Evolutionary conservation across 2,888 invertebrate species (phyloP), one percentile per base, ranked within the genome.

Genomic region (Chironomus tentans): DNA sequence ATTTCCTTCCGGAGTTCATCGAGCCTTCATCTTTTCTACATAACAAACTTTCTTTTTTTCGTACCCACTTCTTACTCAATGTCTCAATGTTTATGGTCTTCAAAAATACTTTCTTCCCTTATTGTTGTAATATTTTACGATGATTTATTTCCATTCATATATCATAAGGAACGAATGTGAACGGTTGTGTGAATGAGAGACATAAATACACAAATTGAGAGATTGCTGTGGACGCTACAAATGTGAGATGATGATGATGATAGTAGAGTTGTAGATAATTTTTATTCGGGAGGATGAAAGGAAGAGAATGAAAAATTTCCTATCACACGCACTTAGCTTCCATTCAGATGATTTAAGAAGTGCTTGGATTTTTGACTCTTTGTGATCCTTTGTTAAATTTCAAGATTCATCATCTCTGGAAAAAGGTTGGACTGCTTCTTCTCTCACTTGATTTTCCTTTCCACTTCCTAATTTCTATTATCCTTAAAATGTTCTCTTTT

Each of bases 1-100:
- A 73, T 73, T 73, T 73, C 72, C 72, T 73, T 73, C 72, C 38
- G 72, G 24, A 18, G 22, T 21, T 65, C 24, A 24, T 65, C 21
- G n/a, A 24, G n/a, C 65, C n/a, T 65, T 21, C 13, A 13, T 22
- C 24, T 7, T 65, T 65, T 21, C n/a, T 13, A 13, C 22, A 65
- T 50, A 28, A 28, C 28, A 50, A 15, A 2, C 1, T 50, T 62
- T 15, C 18, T 18, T 13, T 65, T 65, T 22, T 65, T 24, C 15
- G 56, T 18, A n/a, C 4, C 56, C 7, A 38, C 38, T 38, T 38
- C 38, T 38, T 38, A 38, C 10, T 38, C 38, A 10, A 10, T 38
- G 10, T 38, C 38, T 38, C 38, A 38, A 38, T 38, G 38, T 38
- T 38, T 38, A 38, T 38, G 38, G 38, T 38, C 38, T 7, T 28